Base-by-base conservation (phyloP, 2,888 invertebrate species). In the Tetanocera ferruginea region DNA sequence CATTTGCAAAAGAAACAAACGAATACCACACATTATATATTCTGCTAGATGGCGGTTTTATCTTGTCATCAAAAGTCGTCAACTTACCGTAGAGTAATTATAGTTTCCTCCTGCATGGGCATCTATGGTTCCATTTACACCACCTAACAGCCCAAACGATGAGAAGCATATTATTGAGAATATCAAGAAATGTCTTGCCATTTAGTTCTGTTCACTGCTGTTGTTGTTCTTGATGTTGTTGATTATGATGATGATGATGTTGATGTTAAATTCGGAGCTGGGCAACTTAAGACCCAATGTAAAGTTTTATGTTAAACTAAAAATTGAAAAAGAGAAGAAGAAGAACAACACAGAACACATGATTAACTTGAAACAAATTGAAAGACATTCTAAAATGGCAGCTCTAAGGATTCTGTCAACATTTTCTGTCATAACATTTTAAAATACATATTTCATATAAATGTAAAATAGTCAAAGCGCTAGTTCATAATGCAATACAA, bases 11-110 rank as follows among this genome's bases (percentile, higher is more conserved):
- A 43, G 43, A 43, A 43, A 14, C 43, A 43, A 43, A 43, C 2
- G 43, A 43, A 43, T 11, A 43, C 43, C 43, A 43, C 43, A 55
- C n/a, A 55, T 55, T 55, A 55, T 19, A 19, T 55, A 55, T 55
- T 55, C 23, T 43, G 43, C 43, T 43, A 43, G 17, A 17, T 14
- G 25, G 3, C 25, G 14, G 28, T 25, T 9, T 37, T 23, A 6
- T 23, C 19, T 66, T 43, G 23, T 19, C 25, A 9, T 51, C 49
- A 28, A 23, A 34, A 25, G 25, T 34, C 19, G 51, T 51, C 55
- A 66, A 67, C 78, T 79, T 76, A 79, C 80, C 75, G 37, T 62
- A n/a, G 76, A 62, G 51, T 60, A 73, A 76, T 78, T 78, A 80
- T 67, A 37, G 31, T 49, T 49, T 66, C 66, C 71, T 34, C 55